Conservation (phyloP, 2,797 vertebrate species). For the Coranthus polyacanthus region DNA sequence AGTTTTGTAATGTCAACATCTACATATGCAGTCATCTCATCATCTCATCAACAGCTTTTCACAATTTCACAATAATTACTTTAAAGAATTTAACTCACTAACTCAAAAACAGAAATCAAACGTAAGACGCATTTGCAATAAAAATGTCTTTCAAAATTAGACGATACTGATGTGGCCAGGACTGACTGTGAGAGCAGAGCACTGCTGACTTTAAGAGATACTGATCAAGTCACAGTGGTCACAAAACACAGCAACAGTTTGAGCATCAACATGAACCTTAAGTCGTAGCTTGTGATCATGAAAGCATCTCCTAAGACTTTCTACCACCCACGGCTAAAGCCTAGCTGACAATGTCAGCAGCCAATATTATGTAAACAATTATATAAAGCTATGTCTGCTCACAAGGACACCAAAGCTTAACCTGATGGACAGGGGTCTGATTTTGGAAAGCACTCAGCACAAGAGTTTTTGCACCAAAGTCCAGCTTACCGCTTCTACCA, state of each 20-base stretch:
- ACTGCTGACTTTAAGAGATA: constrained; percentile 44
- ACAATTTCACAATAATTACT: too few relatives aligned
- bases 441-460: constrained; percentile 13
- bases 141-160: constrained; percentile 29
- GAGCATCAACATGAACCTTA: constrained; percentile 61
- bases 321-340: constrained; percentile 59
- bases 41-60: too few relatives aligned
- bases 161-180: background rate
- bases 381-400: constrained; percentile 62
- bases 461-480: background rate
- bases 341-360: constrained; percentile 48
- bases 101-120: too few relatives aligned
- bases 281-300: constrained; percentile 49
- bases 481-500: background rate
- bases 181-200: background rate
- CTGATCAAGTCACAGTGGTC: constrained; percentile 51
- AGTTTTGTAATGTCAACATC: too few relatives aligned
- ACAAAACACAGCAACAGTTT: constrained; percentile 54
- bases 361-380: constrained; percentile 78
- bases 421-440: constrained; percentile 27
- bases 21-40: too few relatives aligned
- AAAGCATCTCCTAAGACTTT: constrained; percentile 46
- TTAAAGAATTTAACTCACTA: too few relatives aligned
- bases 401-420: constrained; percentile 45
- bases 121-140: constrained; percentile 1